Evolutionary conservation across 2,113 vertebrate species (phyloP), one percentile per base, ranked within the genome.

Genomic region (Tetraodon nigroviridis): DNA sequence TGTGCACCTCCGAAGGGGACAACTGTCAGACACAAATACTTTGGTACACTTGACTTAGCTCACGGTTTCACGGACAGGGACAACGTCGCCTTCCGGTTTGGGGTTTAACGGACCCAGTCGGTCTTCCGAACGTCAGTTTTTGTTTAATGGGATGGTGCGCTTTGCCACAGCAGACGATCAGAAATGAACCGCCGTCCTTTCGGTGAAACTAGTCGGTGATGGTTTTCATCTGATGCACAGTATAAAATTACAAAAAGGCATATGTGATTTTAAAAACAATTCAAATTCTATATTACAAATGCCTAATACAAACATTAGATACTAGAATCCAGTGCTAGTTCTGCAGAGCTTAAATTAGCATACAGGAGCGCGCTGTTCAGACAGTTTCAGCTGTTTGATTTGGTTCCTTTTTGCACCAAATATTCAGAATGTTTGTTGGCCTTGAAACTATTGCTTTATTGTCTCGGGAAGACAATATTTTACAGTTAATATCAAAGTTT

Each of bases 221-320:
- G 69, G 48, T 78, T 46, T 75, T 85, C 51, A 76, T 63, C 71
- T 78, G 69, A 82, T 82, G 69, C 60, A 71, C 73, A 81, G 84
- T 86, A 86, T 80, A 88, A 86, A 88, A 86, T 85, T 86, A 86
- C 76, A 88, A 89, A 87, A 90, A 91, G 87, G 87, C 87, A 86
- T 86, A 78, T 78, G 80, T 90, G 81, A 89, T 84, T 84, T 27
- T 82, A 84, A 56, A 87, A 84, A 89, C 78, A 76, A 76, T 70
- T 80, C 67, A 83, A 86, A 84, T 79, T 83, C 83, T 86, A 82
- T 55, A 78, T 67, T 58, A 82, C 56, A 77, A 80, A 79, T 71
- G 56, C 64, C 54, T 74, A 74, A 59, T 73, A 20, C 46, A 21
- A 76, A 69, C 58, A 55, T 63, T 67, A 71, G 32, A 75, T 54